Conservation (phyloP, 2,888 invertebrate genomes). For the Elmis aenea region DNA sequence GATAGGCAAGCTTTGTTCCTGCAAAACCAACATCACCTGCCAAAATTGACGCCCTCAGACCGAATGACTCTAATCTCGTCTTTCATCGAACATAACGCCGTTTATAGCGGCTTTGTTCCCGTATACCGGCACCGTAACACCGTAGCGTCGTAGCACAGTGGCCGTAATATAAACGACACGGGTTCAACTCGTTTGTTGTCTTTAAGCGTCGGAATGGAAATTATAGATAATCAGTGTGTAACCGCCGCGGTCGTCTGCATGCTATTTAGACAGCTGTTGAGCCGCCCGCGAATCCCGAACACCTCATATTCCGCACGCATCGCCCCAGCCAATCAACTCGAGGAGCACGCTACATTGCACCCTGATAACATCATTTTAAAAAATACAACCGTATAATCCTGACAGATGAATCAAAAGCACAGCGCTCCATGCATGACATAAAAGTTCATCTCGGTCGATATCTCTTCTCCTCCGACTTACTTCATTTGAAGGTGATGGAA, state of each 20-base stretch:
- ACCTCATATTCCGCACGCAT: constrained; percentile 10
- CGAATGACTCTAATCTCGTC: constrained; percentile 18
- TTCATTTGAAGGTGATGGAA: constrained; percentile 4
- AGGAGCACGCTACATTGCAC: constrained; percentile 12
- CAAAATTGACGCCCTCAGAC: constrained; percentile 23
- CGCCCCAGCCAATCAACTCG: constrained; percentile 9
- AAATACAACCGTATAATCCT: constrained; percentile 11
- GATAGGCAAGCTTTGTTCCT: constrained; percentile 20
- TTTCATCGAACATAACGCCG: constrained; percentile 12
- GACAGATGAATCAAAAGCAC: constrained; percentile 12
- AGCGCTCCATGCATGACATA: constrained; percentile 3
- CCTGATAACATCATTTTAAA: constrained; percentile 11
- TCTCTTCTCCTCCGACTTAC: too few relatives aligned
- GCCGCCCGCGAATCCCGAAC: constrained; percentile 15
- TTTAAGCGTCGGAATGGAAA: constrained; percentile 28
- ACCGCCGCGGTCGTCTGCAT: constrained; percentile 18
- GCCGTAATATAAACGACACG: constrained; percentile 22
- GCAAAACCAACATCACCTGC: constrained; percentile 23
- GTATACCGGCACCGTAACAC: too few relatives aligned
- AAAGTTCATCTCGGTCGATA: constrained; percentile 7
- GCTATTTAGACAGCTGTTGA: constrained; percentile 31
- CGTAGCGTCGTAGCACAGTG: too few relatives aligned
- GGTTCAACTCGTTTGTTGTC: constrained; percentile 26
- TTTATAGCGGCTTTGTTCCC: constrained; percentile 13
- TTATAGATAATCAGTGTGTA: constrained; percentile 28